A percentile compares a stretch with the other conserved stretches of the same genome.
These are phyloP conservation scores for Acheta domesticus DNA, from an alignment of 2,888 invertebrate species.

Conservation along the genomic window DNA sequence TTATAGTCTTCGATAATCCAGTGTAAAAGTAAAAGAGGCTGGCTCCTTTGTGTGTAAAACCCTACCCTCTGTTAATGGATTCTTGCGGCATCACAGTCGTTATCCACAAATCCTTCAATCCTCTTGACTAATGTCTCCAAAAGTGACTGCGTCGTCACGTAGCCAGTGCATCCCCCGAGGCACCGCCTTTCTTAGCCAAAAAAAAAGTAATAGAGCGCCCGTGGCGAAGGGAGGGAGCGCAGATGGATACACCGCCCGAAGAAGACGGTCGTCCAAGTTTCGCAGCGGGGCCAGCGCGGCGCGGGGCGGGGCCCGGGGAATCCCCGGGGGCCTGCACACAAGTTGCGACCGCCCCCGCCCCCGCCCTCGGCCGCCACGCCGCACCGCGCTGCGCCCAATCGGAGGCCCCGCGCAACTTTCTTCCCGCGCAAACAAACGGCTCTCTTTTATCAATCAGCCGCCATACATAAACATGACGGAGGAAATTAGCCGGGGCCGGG, in stretches of 20 bases:
- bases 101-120: no score
- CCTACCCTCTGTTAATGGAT: no score
- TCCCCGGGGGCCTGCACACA: background rate
- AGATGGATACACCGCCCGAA: no score
- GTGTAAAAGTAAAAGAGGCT: no score
- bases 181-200: background rate
- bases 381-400: background rate
- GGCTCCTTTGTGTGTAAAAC: no score
- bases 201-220: background rate
- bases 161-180: no score
- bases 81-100: no score
- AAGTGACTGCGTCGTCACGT: no score
- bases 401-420: background rate
- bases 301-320: background rate
- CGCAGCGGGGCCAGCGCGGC: background rate
- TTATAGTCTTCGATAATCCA: no score
- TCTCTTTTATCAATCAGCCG: conserved; percentile 35
- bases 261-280: no score
- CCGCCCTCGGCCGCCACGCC: background rate
- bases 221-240: no score
- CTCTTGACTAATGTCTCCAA: no score
- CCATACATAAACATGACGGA: conserved; percentile 36
- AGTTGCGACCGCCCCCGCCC: background rate
- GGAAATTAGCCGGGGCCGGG: conserved; percentile 33
- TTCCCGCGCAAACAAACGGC: conserved; percentile 22